Percentiles rank a stretch among this genome's conserved stretches.
Conservation (phyloP, 1,140 invertebrate genomes). For the Pinna nobilis region DNA sequence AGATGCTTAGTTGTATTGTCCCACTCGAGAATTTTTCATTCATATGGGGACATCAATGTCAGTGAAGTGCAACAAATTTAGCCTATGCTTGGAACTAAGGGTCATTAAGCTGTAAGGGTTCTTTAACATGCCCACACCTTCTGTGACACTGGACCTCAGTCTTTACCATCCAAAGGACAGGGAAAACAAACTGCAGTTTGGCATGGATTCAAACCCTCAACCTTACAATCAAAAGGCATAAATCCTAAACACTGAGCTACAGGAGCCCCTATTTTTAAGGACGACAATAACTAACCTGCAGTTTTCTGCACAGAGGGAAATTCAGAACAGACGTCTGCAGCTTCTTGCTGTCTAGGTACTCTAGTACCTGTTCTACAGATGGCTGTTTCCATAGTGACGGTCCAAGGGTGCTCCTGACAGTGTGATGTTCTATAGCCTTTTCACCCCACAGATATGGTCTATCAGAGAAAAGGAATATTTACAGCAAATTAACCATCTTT, state of each 20-base stretch:
- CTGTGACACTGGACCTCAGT: too few relatives aligned
- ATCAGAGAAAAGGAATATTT: conserved; percentile 73
- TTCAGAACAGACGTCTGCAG: conserved; percentile 82
- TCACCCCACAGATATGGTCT: conserved; percentile 88
- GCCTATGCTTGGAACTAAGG: too few relatives aligned
- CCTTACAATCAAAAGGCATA: too few relatives aligned
- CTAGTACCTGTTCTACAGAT: conserved; percentile 82
- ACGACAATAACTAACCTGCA: conserved; percentile 47
- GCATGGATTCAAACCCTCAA: too few relatives aligned
- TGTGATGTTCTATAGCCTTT: conserved; percentile 84
- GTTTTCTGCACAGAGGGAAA: conserved; percentile 78
- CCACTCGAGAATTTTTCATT: too few relatives aligned
- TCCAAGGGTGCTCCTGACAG: conserved; percentile 79
- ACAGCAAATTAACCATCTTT: background rate
- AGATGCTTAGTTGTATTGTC: too few relatives aligned
- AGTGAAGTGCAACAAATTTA: too few relatives aligned
- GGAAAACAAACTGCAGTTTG: too few relatives aligned
- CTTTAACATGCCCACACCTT: too few relatives aligned
- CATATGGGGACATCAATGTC: too few relatives aligned
- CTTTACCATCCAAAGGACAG: too few relatives aligned
- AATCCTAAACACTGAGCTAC: background rate
- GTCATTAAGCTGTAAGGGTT: too few relatives aligned
- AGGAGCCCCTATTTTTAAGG: background rate
- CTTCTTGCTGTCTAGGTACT: conserved; percentile 80
- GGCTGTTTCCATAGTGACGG: conserved; percentile 82